Base-by-base conservation (phyloP, 2,113 vertebrate genomes). In the Periophthalmodon schlosseri region DNA sequence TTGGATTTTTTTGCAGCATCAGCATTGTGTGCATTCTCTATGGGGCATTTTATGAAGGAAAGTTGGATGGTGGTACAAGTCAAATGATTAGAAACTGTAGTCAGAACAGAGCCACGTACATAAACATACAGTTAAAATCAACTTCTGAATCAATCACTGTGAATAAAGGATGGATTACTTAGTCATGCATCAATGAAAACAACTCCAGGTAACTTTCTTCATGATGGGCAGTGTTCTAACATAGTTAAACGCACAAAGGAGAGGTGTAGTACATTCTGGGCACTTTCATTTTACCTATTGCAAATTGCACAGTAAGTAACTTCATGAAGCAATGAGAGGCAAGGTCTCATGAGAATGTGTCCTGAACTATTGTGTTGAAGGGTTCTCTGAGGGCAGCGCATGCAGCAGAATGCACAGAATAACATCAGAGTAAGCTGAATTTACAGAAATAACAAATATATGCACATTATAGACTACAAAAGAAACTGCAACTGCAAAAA, bases 21-120 rank as follows among this genome's bases (percentile, higher is more conserved):
- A 78, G 64, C 64, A 79, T 70, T 81, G 57, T 86, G 83, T 87
- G 83, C 28, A 28, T 83, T 73, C 74, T 84, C 34, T 65, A 28
- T 28, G 33, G 71, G 76, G 77, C 60, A 74, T 78, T 82, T 13
- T 78, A 67, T 36, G 54, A 81, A 79, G 65, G 70, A 39, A 58
- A 68, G 63, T 75, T 73, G 76, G 64, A 23, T 68, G 66, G 63
- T 71, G 75, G 74, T 83, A 84, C 73, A 50, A 69, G 72, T 81
- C 80, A 87, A 75, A 83, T 67, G 66, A 73, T 50, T 52, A 52
- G 0, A 52, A 52, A 7, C 7, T 18, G 5, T 16, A 20, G 5
- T 7, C 16, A 18, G 16, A 52, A 52, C 16, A 1, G 49, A 18
- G 28, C 10, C 39, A 44, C 0, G 39, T 44, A 44, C 10, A 10